These are phyloP conservation scores for Melanostoma mellinum DNA, from an alignment of 2,888 invertebrate species.

Conservation along the genomic window DNA sequence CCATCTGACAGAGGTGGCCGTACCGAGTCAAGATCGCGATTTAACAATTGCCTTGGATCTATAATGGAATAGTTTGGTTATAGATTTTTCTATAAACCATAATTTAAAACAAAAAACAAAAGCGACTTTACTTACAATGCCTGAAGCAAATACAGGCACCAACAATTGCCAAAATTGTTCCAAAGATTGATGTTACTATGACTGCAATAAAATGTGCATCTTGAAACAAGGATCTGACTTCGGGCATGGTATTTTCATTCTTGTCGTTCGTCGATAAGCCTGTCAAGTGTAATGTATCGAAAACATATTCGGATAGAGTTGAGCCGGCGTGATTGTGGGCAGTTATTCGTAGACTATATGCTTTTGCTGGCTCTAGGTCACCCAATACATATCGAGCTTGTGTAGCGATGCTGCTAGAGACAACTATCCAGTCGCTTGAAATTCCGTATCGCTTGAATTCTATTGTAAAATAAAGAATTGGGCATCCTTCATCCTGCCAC, in stretches of 20 bases:
- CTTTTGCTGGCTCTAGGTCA: conserved; percentile 83
- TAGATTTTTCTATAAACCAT: not conserved
- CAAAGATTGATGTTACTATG: conserved; percentile 80
- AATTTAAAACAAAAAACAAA: not conserved
- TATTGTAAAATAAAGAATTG: conserved; percentile 87
- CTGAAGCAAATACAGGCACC: conserved; percentile 84
- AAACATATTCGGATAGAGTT: conserved; percentile 84
- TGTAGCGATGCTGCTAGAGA: conserved; percentile 83
- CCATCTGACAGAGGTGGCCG: conserved; percentile 75
- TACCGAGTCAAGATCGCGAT: conserved; percentile 77
- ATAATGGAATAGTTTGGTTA: not conserved
- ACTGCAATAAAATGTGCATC: conserved; percentile 80
- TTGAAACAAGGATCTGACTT: conserved; percentile 76
- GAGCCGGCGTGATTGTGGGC: conserved; percentile 86
- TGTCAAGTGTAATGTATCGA: conserved; percentile 84
- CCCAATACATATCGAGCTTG: conserved; percentile 82
- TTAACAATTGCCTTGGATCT: conserved; percentile 78
- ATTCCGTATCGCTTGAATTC: conserved; percentile 79
- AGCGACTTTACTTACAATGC: conserved; percentile 82
- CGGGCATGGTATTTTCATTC: conserved; percentile 75
- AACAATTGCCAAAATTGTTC: conserved; percentile 83
- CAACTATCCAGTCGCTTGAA: conserved; percentile 81
- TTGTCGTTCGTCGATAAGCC: conserved; percentile 79
- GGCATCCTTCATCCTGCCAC: conserved; percentile 92
- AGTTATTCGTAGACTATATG: conserved; percentile 83